Evolutionary conservation across 2,888 invertebrate species (phyloP).

Genomic region (Rhodophaea formosa): DNA sequence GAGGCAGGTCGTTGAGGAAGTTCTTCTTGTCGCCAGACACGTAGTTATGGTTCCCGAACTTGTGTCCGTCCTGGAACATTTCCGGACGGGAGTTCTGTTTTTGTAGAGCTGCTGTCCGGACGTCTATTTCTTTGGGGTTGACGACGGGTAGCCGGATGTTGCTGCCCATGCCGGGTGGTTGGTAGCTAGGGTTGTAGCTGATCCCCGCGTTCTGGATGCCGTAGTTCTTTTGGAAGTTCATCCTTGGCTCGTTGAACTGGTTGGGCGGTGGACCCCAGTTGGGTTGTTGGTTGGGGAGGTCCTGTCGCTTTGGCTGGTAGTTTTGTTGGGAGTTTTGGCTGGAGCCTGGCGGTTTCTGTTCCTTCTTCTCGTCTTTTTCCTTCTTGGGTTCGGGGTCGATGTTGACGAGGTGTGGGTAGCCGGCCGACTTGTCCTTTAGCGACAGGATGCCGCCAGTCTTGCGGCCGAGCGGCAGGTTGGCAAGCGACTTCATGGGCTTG

Average conservation of each 20-base stretch:
- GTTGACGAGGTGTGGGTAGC: conserved; percentile 75
- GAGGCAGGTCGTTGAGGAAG: conserved; percentile 70
- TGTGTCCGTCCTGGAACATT: conserved; percentile 60
- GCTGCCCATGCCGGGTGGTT: conserved; percentile 23
- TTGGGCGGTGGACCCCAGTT: conserved; percentile 43
- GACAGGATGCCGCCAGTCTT: conserved; percentile 78
- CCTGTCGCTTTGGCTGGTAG: conserved; percentile 48
- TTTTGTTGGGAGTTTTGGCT: conserved; percentile 45
- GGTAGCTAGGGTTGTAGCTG: conserved; percentile 56
- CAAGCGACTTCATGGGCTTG: conserved; percentile 66
- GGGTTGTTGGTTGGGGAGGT: conserved; percentile 33
- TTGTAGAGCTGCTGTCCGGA: conserved; percentile 71
- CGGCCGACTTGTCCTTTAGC: conserved; percentile 75
- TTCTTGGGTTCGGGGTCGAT: conserved; percentile 58
- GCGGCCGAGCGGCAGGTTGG: conserved; percentile 64
- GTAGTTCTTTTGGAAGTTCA: conserved; percentile 62
- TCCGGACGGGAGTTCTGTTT: conserved; percentile 70
- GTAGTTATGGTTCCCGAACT: conserved; percentile 59
- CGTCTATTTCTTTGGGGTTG: conserved; percentile 77
- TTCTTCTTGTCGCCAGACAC: conserved; percentile 70
- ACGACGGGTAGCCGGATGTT: conserved; percentile 67
- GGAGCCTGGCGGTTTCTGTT: conserved; percentile 50
- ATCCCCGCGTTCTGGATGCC: conserved; percentile 55
- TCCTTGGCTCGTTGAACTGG: conserved; percentile 46
- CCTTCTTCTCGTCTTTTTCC: conserved; percentile 61